These are phyloP conservation scores for Entomyzon cyanotis DNA, from an alignment of 2,113 vertebrate genomes.

Conservation along the genomic window DNA sequence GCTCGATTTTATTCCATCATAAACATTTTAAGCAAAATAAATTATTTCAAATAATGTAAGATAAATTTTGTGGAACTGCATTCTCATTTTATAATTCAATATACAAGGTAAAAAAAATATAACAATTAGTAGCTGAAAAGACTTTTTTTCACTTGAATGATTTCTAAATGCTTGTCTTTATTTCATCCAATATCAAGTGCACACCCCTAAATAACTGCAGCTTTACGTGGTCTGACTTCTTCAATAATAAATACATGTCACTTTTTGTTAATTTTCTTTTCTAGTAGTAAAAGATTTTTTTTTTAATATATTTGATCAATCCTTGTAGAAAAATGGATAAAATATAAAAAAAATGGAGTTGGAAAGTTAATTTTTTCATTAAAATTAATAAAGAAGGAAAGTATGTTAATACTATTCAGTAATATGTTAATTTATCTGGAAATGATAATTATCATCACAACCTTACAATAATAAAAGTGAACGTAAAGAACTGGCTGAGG, in stretches of 20 bases:
- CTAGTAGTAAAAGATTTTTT: fast-evolving
- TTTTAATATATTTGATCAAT: background rate
- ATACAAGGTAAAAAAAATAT: background rate
- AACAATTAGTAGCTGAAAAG: background rate
- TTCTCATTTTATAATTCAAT: background rate
- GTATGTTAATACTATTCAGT: background rate
- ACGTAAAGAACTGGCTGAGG: background rate
- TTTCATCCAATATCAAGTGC: background rate
- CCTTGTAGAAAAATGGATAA: background rate
- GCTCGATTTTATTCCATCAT: background rate
- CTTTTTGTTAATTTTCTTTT: background rate
- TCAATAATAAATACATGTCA: background rate
- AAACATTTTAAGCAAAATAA: background rate
- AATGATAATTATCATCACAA: background rate
- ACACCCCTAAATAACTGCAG: background rate
- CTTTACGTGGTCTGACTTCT: background rate
- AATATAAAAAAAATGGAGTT: background rate
- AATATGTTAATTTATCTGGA: background rate
- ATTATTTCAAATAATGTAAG: background rate
- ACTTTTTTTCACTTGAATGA: background rate
- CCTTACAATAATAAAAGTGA: background rate
- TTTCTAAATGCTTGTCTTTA: background rate
- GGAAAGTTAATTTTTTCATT: background rate
- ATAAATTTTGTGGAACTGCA: background rate
- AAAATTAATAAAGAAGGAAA: background rate